Percentiles rank a stretch among this genome's conserved stretches.
These are phyloP conservation scores for Alentia gelatinosa DNA, from an alignment of 2,888 invertebrate species.

Conservation along the genomic window DNA sequence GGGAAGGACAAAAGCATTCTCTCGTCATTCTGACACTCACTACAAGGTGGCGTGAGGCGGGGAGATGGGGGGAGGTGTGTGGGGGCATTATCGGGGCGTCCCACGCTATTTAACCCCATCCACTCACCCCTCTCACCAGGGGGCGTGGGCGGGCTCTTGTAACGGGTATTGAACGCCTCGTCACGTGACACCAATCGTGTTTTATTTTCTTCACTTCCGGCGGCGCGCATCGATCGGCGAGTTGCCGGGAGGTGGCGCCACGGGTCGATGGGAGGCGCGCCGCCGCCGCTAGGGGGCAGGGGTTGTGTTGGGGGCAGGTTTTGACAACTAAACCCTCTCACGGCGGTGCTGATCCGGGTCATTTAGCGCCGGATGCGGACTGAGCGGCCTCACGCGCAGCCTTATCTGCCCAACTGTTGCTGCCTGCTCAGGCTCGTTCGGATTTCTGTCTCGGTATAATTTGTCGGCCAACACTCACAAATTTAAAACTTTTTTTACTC, in stretches of 20 bases:
- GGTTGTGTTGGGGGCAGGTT: background rate
- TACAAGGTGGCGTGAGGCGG: too few relatives aligned
- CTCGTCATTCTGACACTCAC: too few relatives aligned
- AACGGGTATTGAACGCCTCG: constrained; percentile 15
- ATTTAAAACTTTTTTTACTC: too few relatives aligned
- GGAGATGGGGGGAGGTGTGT: background rate
- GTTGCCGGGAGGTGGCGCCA: background rate
- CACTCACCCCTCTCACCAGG: too few relatives aligned
- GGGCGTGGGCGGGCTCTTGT: background rate
- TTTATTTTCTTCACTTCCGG: background rate
- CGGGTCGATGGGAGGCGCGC: background rate
- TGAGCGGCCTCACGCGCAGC: background rate
- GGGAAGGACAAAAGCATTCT: too few relatives aligned
- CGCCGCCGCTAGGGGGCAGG: background rate
- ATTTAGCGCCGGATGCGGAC: background rate
- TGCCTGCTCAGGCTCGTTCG: background rate
- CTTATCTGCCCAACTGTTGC: background rate
- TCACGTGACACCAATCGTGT: background rate
- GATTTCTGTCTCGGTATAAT: background rate
- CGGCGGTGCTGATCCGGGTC: background rate
- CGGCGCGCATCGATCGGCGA: background rate
- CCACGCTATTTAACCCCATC: background rate
- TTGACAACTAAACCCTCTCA: background rate
- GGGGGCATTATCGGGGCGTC: background rate
- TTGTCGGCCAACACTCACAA: too few relatives aligned